Evolutionary conservation across 2,797 vertebrate species (phyloP).

Genomic region (Chelonia mydas): DNA sequence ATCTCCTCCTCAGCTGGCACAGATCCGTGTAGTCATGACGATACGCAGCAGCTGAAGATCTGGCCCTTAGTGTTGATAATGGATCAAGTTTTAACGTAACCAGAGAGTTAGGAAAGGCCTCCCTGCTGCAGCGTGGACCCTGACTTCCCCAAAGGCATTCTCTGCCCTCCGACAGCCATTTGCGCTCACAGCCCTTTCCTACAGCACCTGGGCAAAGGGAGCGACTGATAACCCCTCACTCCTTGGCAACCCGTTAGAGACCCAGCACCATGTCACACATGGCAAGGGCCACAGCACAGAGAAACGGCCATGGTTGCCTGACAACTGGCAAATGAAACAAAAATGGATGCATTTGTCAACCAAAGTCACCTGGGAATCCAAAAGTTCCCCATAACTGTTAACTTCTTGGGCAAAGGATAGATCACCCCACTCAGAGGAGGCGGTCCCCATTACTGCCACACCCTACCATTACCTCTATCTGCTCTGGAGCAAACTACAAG

Average conservation of each 20-base stretch:
- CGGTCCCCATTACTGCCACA: background rate
- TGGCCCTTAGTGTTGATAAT: background rate
- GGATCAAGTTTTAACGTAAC: background rate
- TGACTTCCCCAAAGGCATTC: background rate
- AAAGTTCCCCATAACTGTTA: background rate
- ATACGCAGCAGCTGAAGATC: background rate
- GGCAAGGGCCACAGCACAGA: background rate
- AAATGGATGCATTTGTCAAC: background rate
- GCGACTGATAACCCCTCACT: background rate
- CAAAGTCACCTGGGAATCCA: background rate
- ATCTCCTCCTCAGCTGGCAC: background rate
- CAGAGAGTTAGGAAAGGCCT: background rate
- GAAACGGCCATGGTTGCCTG: background rate
- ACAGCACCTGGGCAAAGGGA: background rate
- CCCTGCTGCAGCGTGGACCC: background rate
- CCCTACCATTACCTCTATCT: background rate
- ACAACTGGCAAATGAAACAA: background rate
- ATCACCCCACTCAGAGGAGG: background rate
- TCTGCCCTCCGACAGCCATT: background rate
- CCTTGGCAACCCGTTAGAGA: background rate
- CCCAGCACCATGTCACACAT: background rate
- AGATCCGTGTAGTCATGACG: background rate
- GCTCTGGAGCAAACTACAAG: background rate
- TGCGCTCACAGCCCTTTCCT: background rate
- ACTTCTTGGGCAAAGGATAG: background rate